These are phyloP conservation scores for Neodiprion lecontei DNA, from an alignment of 1,140 invertebrate genomes.

Conservation along the genomic window DNA sequence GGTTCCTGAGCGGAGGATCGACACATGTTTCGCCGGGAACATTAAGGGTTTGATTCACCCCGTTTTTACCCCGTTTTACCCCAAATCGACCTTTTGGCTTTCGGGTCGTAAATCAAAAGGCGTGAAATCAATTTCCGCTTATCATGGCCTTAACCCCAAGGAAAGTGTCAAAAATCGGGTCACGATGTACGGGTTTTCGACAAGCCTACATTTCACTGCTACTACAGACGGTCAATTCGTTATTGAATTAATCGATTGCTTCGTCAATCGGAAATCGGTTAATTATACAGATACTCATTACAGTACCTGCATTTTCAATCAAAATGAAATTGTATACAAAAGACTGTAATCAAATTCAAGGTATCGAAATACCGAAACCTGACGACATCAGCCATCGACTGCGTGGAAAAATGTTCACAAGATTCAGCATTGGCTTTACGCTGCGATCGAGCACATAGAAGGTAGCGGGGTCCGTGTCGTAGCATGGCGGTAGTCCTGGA, in stretches of 20 bases:
- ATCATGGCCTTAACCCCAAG: slow-evolving; percentile 32
- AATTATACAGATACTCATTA: too few species aligned
- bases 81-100: slow-evolving; percentile 46
- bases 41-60: slow-evolving; percentile 46
- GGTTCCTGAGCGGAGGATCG: slow-evolving; percentile 32
- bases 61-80: slow-evolving; percentile 42
- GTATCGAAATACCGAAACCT: too few species aligned
- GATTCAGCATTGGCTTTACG: background rate
- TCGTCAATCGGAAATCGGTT: background rate
- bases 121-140: slow-evolving; percentile 61
- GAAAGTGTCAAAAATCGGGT: background rate
- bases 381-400: background rate
- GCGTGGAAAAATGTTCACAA: background rate
- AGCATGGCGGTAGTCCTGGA: slow-evolving; percentile 35
- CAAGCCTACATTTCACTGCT: background rate
- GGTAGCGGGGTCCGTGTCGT: slow-evolving; percentile 20
- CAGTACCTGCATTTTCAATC: background rate
- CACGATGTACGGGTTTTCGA: background rate
- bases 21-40: slow-evolving; percentile 22
- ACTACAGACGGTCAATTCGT: background rate
- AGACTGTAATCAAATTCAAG: too few species aligned
- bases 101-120: slow-evolving; percentile 54
- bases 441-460: slow-evolving; percentile 16
- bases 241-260: background rate
- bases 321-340: background rate